Percentiles rank a stretch among this genome's conserved stretches.
Conservation (phyloP, 2,797 vertebrate species). For the Parauchenoglanis punctatus region DNA sequence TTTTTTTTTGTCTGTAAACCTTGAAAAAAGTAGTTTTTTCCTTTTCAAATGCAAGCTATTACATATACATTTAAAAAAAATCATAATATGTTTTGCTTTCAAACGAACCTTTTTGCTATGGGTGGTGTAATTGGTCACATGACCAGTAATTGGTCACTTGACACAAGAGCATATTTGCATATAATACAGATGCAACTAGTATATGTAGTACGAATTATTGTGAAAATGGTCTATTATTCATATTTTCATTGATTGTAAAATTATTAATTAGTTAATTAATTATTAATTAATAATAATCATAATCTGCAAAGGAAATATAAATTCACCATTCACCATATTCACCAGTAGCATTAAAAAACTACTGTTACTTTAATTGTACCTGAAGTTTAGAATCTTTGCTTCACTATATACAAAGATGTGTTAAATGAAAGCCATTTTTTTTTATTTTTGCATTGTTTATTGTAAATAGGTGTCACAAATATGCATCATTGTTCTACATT, state of each 20-base stretch:
- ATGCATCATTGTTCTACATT: not conserved
- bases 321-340: not conserved
- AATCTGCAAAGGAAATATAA: not conserved
- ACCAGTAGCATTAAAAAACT: not conserved
- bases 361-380: not conserved
- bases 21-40: too few species aligned
- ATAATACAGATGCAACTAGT: not conserved
- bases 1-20: not conserved
- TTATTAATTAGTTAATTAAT: too few species aligned
- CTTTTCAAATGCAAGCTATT: too few species aligned
- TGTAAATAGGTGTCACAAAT: not conserved
- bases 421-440: not conserved
- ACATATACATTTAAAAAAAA: too few species aligned
- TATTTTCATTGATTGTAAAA: not conserved
- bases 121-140: not conserved
- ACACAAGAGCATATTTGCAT: not conserved
- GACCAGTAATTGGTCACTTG: not conserved
- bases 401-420: not conserved
- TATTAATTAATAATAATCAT: too few species aligned
- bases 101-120: too few species aligned
- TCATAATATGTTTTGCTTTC: too few species aligned
- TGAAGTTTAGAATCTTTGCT: not conserved
- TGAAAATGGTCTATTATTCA: not conserved
- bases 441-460: not conserved
- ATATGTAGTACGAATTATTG: not conserved